Evolutionary conservation across 1,140 invertebrate genomes (phyloP), one percentile per base, ranked within the genome.

Genomic region (Sarcophaga bullata): DNA sequence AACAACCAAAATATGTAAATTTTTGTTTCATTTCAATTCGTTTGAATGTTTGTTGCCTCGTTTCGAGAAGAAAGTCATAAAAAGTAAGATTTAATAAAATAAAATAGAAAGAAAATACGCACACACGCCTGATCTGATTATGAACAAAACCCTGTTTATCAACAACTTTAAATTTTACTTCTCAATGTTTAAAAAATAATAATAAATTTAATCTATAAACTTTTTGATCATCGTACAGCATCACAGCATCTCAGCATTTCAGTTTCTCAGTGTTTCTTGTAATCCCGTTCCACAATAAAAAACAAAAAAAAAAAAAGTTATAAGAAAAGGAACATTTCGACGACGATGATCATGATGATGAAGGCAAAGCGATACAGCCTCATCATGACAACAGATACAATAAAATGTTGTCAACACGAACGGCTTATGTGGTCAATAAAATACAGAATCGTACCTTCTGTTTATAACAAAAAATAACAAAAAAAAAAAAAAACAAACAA

Each of bases 381-480:
- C 15, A 72, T 8, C n/a, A 17, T 25, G 37, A 76, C 46, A n/a
- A 78, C 46, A 49, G 73, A 76, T 49, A 76, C 49, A 78, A 78
- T 78, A 78, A 78, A 78, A 78, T 78, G 75, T 78, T 78, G 75
- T 78, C 75, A 78, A 78, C 75, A 78, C 75, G 75, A 78, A 50
- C 75, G 19, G 75, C 75, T 78, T 78, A 78, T 78, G 75, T 78
- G 75, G 75, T 78, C 75, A 78, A 78, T 78, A 78, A 78, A 78
- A 78, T 78, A 48, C 50, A 78, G 48, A 78, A 78, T 78, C 75
- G 50, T 78, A 78, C 75, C 75, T 78, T 78, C 75, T 78, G 75
- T 78, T 78, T 78, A 78, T 78, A 48, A 25, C 50, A 19, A 49
- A n/a, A 49, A 76, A 76, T 76, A 76, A 48, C n/a, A 76, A 49